Evolutionary conservation across 2,113 vertebrate genomes (phyloP).

Genomic region (Polypterus bichir): DNA sequence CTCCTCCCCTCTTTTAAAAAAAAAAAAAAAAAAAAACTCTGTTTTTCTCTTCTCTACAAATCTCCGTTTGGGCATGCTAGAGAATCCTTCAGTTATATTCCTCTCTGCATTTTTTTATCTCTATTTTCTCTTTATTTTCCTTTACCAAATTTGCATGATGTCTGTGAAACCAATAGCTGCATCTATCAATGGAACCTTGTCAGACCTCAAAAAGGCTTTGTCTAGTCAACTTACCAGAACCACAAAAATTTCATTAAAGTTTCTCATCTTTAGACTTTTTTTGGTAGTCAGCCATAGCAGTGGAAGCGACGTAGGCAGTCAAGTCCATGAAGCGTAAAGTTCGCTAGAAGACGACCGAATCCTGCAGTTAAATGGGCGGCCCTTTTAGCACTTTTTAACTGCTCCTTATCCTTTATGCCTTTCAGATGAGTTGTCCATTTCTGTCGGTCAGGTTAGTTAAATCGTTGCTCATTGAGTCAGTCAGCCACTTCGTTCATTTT

Average conservation of each 20-base stretch:
- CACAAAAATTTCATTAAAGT: conserved; percentile 99
- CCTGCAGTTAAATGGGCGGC: no score
- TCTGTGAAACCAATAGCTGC: conserved; percentile 99
- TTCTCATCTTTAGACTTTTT: conserved; percentile 87
- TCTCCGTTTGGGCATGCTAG: conserved; percentile 75
- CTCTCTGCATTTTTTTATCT: conserved; percentile 70
- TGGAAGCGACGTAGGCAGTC: no score
- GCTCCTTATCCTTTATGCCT: no score
- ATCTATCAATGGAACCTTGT: conserved; percentile 99
- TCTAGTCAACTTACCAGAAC: conserved; percentile 97
- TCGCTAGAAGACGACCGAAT: no score
- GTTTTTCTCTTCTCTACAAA: conserved; percentile 51
- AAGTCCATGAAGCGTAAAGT: no score
- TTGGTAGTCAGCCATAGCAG: no score
- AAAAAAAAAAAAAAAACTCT: no score
- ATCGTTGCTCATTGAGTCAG: no score
- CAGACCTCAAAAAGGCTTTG: conserved; percentile 97
- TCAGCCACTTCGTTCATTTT: no score
- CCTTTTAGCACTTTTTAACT: no score
- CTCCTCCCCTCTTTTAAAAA: conserved; percentile 16
- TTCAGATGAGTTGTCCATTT: no score
- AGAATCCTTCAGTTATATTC: conserved; percentile 67
- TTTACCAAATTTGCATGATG: conserved; percentile 93
- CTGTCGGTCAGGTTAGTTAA: no score
- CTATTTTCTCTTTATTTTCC: conserved; percentile 50